These are phyloP conservation scores for Potamilus streckersoni DNA, from an alignment of 1,140 invertebrate species.

Conservation along the genomic window DNA sequence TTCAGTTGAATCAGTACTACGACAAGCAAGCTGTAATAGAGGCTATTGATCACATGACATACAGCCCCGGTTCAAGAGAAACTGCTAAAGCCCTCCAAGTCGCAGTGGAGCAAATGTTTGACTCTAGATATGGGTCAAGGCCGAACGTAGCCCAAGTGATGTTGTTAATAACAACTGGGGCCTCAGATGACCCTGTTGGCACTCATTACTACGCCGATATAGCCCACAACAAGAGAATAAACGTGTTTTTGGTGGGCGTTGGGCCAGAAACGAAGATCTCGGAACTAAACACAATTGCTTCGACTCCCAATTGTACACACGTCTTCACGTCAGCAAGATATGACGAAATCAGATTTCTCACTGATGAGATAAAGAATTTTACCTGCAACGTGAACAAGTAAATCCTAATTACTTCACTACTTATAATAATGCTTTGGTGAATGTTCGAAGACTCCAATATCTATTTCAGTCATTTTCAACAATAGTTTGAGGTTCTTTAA, in stretches of 20 bases:
- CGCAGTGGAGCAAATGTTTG: conserved; percentile 33
- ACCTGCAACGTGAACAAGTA: no score
- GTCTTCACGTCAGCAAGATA: no score
- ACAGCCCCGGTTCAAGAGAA: conserved; percentile 41
- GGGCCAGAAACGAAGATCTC: not conserved
- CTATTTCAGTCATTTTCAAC: no score
- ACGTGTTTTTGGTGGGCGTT: conserved; percentile 37
- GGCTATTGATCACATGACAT: conserved; percentile 33
- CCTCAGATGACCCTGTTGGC: conserved; percentile 28
- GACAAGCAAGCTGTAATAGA: conserved; percentile 26
- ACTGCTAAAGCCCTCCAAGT: conserved; percentile 38
- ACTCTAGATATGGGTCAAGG: conserved; percentile 26
- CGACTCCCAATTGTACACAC: no score
- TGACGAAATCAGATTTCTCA: no score
- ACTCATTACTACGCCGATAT: conserved; percentile 14
- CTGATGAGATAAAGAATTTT: no score
- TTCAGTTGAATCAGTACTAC: conserved; percentile 46
- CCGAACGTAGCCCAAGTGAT: conserved; percentile 35
- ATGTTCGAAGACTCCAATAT: no score
- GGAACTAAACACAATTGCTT: no score
- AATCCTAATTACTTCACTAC: no score
- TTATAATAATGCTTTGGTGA: no score
- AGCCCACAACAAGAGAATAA: conserved; percentile 23
- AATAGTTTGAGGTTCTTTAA: no score
- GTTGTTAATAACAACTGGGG: conserved; percentile 39